phyloP scores from a whole-genome alignment of 2,113 vertebrate genomes.

The Ctenomys sociabilis region DNA sequence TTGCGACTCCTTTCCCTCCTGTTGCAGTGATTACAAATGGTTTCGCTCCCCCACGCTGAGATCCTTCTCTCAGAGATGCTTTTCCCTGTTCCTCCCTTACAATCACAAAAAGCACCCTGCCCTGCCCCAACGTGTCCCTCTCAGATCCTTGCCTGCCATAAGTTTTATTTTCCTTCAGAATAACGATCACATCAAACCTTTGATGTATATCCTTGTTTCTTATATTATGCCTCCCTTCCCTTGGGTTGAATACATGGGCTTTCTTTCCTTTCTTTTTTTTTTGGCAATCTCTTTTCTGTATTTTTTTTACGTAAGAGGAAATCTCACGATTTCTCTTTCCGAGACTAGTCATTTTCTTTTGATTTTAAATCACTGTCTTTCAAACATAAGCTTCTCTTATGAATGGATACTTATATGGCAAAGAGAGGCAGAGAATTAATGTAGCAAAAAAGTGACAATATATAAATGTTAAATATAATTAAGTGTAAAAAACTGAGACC shows the following conservation, averaged over 20 bases:
- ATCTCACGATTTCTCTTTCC: neutral
- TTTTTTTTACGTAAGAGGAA: neutral
- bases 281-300: neutral
- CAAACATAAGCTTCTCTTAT: fast-evolving
- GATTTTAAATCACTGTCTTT: neutral
- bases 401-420: neutral
- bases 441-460: neutral
- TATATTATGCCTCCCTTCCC: neutral
- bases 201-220: neutral
- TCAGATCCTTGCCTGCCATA: too few species aligned
- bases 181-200: neutral
- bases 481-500: neutral
- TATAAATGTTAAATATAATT: neutral
- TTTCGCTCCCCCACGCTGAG: neutral
- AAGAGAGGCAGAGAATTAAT: neutral
- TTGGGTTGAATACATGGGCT: neutral
- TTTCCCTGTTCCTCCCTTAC: neutral
- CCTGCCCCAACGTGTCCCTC: fast-evolving
- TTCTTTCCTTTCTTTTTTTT: neutral
- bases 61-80: neutral
- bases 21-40: neutral
- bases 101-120: neutral
- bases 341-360: neutral
- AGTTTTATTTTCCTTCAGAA: neutral
- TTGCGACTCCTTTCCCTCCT: neutral